These are phyloP conservation scores for Embidobia sp. DNA, from an alignment of 2,888 invertebrate species.

Conservation along the genomic window DNA sequence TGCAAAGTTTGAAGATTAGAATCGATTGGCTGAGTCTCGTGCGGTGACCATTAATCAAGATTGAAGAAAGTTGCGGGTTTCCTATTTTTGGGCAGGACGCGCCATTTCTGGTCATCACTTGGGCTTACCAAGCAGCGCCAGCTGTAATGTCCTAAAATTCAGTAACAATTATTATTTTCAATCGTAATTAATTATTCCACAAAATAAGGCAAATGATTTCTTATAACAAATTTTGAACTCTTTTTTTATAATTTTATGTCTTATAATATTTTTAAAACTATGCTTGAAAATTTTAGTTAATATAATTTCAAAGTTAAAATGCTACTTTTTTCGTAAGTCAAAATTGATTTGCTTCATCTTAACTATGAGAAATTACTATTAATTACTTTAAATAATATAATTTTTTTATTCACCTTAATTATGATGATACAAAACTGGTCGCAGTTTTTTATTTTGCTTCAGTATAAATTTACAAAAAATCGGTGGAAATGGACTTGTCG, in stretches of 20 bases:
- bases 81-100: constrained; percentile 68
- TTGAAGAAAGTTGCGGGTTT: constrained; percentile 42
- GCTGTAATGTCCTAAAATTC: constrained; percentile 74
- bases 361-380: too few relatives aligned
- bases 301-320: too few relatives aligned
- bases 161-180: too few relatives aligned
- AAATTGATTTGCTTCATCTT: too few relatives aligned
- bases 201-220: too few relatives aligned
- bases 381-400: too few relatives aligned
- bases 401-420: constrained; percentile 34
- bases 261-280: constrained; percentile 3
- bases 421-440: constrained; percentile 30
- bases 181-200: too few relatives aligned
- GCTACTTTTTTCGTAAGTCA: too few relatives aligned
- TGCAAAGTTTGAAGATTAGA: constrained; percentile 21
- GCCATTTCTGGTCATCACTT: constrained; percentile 78
- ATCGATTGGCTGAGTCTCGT: constrained; percentile 19
- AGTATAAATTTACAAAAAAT: constrained; percentile 2
- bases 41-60: constrained; percentile 54
- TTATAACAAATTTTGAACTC: too few relatives aligned
- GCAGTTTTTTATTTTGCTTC: constrained; percentile 15
- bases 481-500: constrained; percentile 43
- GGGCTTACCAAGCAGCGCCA: constrained; percentile 78
- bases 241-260: too few relatives aligned
- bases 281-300: neutral